Evolutionary conservation across 2,888 invertebrate species (phyloP).

Genomic region (Drosophila longiperda): DNA sequence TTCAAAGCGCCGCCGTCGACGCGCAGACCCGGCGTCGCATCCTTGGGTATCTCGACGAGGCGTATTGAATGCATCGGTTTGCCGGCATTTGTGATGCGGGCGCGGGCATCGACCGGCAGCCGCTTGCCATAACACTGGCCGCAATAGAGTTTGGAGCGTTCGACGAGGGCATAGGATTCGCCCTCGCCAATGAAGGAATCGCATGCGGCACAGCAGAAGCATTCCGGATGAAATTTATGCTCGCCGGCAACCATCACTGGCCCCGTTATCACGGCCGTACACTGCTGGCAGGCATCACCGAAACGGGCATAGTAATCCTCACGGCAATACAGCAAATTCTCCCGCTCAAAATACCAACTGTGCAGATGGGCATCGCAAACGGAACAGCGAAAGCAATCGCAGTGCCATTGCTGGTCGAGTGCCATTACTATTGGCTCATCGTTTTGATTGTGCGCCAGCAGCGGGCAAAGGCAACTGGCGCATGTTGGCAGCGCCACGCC

Average conservation of each 20-base stretch:
- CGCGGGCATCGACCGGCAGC: conserved; percentile 57
- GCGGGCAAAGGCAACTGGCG: conserved; percentile 61
- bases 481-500: conserved; percentile 47
- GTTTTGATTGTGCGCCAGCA: conserved; percentile 40
- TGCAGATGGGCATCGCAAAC: conserved; percentile 94
- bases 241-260: conserved; percentile 98
- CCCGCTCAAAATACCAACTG: conserved; percentile 97
- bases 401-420: conserved; percentile 94
- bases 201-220: conserved; percentile 94
- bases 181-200: conserved; percentile 95
- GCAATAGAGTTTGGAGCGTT: conserved; percentile 94
- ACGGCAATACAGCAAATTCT: conserved; percentile 94
- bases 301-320: conserved; percentile 95
- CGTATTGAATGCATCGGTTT: conserved; percentile 93
- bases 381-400: conserved; percentile 96
- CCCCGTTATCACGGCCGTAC: conserved; percentile 88
- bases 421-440: conserved; percentile 90
- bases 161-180: conserved; percentile 96
- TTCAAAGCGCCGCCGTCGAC: conserved; percentile 76
- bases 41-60: conserved; percentile 91
- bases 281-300: conserved; percentile 95
- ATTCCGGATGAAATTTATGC: conserved; percentile 98
- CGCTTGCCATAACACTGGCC: conserved; percentile 89
- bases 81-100: conserved; percentile 60
- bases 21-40: conserved; percentile 88